phyloP scores from a whole-genome alignment of 1,140 invertebrate genomes.

The Lanistes nyassanus region DNA sequence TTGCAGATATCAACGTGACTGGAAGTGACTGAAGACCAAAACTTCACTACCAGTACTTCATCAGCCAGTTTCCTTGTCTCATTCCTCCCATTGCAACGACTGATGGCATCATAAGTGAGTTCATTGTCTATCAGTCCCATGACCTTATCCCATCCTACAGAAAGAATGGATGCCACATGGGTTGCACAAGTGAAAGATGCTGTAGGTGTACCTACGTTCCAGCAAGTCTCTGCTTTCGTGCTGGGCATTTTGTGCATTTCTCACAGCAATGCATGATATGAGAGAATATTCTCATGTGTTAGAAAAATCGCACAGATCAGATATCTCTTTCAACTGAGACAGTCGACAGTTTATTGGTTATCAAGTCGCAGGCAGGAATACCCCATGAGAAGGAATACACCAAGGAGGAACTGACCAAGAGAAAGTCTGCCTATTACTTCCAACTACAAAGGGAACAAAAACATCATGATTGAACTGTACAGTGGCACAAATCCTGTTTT shows the following conservation, averaged over 20 bases:
- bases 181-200: background rate
- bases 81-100: background rate
- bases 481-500: too few species aligned
- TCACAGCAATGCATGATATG: slow-evolving; percentile 2
- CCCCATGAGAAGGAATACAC: too few species aligned
- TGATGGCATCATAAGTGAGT: background rate
- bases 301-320: too few species aligned
- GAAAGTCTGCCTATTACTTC: too few species aligned
- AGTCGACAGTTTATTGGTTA: too few species aligned
- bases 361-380: too few species aligned
- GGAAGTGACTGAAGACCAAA: background rate
- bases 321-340: too few species aligned
- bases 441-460: too few species aligned
- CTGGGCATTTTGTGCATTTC: background rate
- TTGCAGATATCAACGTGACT: background rate
- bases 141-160: background rate
- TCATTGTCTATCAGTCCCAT: background rate
- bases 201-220: background rate
- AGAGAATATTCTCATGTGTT: slow-evolving; percentile 8
- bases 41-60: background rate
- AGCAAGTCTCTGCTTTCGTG: background rate
- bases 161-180: slow-evolving; percentile 6
- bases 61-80: background rate
- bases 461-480: too few species aligned
- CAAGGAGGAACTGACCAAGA: too few species aligned